Percentiles rank a stretch among this genome's conserved stretches.
Evolutionary conservation across 2,888 invertebrate genomes (phyloP).

Genomic region (Drosophila rellima): DNA sequence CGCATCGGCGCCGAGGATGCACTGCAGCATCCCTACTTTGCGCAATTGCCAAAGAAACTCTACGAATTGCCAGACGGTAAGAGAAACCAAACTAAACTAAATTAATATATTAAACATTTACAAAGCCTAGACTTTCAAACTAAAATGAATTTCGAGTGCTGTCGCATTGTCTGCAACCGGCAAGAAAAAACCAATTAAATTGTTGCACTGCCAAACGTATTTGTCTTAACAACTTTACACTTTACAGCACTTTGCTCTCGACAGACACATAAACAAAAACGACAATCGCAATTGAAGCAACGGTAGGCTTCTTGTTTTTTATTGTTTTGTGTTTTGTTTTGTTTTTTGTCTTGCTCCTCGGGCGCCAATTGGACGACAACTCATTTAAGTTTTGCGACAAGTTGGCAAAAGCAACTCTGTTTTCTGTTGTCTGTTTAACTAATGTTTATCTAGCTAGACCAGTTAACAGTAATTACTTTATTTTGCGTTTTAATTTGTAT

Average conservation of each 20-base stretch:
- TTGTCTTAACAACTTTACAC: conserved; percentile 50
- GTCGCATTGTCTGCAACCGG: conserved; percentile 46
- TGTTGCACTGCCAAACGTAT: conserved; percentile 36
- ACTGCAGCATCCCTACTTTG: conserved; percentile 95
- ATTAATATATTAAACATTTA: conserved; percentile 69
- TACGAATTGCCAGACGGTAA: conserved; percentile 97
- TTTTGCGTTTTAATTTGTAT: conserved; percentile 64
- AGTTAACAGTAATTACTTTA: conserved; percentile 70
- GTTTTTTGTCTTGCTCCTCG: not conserved
- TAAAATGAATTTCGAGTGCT: conserved; percentile 16
- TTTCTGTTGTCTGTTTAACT: conserved; percentile 40
- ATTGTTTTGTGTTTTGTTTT: no score
- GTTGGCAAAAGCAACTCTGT: conserved; percentile 28
- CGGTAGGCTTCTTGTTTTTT: conserved; percentile 3
- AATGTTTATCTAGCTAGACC: conserved; percentile 45
- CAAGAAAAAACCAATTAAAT: conserved; percentile 64
- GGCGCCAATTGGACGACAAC: conserved; percentile 37
- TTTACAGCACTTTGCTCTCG: conserved; percentile 9
- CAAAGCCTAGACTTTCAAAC: not conserved
- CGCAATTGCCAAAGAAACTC: conserved; percentile 94
- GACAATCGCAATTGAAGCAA: not conserved
- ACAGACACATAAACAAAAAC: conserved; percentile 1
- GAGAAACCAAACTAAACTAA: conserved; percentile 70
- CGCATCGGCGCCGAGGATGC: conserved; percentile 95
- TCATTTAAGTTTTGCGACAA: conserved; percentile 73